Evolutionary conservation across 2,797 vertebrate genomes (phyloP).

Genomic region (Gymnoscopelus microlampas): DNA sequence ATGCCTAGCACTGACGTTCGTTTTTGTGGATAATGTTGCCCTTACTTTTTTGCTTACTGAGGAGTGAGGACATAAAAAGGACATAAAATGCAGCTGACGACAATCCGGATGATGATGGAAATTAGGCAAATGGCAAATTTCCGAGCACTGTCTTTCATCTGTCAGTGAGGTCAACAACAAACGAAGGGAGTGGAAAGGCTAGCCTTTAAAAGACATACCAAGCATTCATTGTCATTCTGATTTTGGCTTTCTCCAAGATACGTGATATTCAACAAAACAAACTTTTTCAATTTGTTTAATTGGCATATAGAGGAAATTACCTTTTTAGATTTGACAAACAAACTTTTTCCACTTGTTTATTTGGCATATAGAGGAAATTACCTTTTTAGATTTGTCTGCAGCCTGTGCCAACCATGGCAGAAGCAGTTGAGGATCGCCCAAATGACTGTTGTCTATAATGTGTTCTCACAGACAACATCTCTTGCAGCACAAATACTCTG

Average conservation of each 20-base stretch:
- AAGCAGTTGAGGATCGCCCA: constrained; percentile 13
- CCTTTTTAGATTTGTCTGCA: constrained; percentile 64
- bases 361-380: constrained; percentile 67
- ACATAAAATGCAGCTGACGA: constrained; percentile 8
- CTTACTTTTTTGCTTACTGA: too few species aligned
- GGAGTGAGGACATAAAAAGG: constrained; percentile 1
- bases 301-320: constrained; percentile 66
- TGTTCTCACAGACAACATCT: background rate
- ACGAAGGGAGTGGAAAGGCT: constrained; percentile 44
- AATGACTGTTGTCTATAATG: constrained; percentile 21
- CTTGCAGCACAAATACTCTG: constrained; percentile 3
- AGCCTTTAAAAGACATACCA: constrained; percentile 62
- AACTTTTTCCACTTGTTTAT: constrained; percentile 59
- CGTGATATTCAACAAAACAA: constrained; percentile 71
- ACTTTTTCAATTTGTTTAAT: constrained; percentile 64
- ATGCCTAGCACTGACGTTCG: too few species aligned
- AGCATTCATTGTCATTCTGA: constrained; percentile 69
- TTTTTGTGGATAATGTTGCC: too few species aligned
- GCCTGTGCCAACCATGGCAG: constrained; percentile 33
- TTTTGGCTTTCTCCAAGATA: constrained; percentile 63
- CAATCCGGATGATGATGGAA: constrained; percentile 32
- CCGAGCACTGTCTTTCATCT: constrained; percentile 37
- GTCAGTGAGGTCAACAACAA: too few species aligned
- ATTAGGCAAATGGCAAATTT: too few species aligned
- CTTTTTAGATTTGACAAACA: constrained; percentile 62